Evolutionary conservation across 1,140 invertebrate genomes (phyloP).

Genomic region (Pseudomyrmex flavicornis): DNA sequence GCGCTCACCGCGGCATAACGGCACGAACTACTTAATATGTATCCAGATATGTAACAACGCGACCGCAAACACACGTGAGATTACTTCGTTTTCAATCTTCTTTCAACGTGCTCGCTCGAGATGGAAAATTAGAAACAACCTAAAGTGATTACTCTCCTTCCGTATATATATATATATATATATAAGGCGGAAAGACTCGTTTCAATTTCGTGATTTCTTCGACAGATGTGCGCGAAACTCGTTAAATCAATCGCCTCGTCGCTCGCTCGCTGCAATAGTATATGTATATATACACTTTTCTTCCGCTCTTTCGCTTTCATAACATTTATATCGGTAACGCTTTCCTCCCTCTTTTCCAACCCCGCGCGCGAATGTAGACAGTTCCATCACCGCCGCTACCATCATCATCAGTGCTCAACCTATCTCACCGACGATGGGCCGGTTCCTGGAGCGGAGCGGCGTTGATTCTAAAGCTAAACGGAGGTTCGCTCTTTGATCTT

Average conservation of each 20-base stretch:
- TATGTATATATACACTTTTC: not conserved
- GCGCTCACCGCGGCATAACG: not conserved
- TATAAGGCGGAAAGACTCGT: not conserved
- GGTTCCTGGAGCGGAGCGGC: slow-evolving; percentile 77
- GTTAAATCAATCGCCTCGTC: slow-evolving; percentile 66
- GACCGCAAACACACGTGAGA: slow-evolving; percentile 34
- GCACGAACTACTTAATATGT: no score
- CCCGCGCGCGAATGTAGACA: slow-evolving; percentile 27
- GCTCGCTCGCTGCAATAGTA: not conserved
- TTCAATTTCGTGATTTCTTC: slow-evolving; percentile 56
- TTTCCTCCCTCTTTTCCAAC: not conserved
- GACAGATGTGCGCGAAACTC: slow-evolving; percentile 60
- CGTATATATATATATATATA: not conserved
- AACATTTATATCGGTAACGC: slow-evolving; percentile 70
- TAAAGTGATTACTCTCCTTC: slow-evolving; percentile 2
- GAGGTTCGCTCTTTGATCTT: slow-evolving; percentile 84
- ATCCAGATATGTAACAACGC: not conserved
- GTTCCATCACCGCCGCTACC: slow-evolving; percentile 37
- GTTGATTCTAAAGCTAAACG: slow-evolving; percentile 81
- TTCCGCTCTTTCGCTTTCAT: slow-evolving; percentile 22
- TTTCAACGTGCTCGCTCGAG: not conserved
- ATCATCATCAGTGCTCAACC: slow-evolving; percentile 62
- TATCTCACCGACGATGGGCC: slow-evolving; percentile 78
- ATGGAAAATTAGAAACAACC: slow-evolving; percentile 53
- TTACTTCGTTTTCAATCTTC: slow-evolving; percentile 28